Conservation (phyloP, 1,140 invertebrate species). For the Hermetia illucens region DNA sequence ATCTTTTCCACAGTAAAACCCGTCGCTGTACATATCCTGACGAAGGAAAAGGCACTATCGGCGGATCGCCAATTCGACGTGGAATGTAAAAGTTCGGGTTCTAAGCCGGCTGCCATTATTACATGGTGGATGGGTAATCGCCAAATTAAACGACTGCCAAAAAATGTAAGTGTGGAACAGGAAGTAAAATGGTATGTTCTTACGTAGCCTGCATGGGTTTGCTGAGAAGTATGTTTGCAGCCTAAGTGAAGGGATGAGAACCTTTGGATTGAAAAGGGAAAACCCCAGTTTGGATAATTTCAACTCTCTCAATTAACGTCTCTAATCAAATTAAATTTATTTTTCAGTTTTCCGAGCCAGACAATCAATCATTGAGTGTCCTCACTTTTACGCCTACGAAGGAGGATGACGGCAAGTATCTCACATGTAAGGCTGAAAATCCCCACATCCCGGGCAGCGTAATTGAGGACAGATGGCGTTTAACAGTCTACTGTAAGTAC, state of each 20-base stretch:
- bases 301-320: slow-evolving; percentile 6
- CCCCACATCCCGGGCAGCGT: slow-evolving; percentile 62
- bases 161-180: slow-evolving; percentile 65
- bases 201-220: too few relatives aligned
- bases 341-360: slow-evolving; percentile 58
- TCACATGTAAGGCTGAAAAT: slow-evolving; percentile 79
- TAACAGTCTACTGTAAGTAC: slow-evolving; percentile 60
- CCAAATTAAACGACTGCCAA: slow-evolving; percentile 58
- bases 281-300: too few relatives aligned
- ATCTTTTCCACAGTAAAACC: slow-evolving; percentile 58
- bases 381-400: slow-evolving; percentile 64
- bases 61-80: slow-evolving; percentile 70
- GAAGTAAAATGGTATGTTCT: too few relatives aligned
- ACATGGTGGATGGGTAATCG: slow-evolving; percentile 76
- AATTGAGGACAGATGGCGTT: slow-evolving; percentile 66
- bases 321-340: slow-evolving; percentile 9
- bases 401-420: slow-evolving; percentile 74
- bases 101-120: slow-evolving; percentile 65
- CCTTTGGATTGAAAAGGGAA: too few relatives aligned
- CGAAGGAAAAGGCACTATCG: slow-evolving; percentile 60
- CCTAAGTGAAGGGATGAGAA: too few relatives aligned
- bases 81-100: slow-evolving; percentile 67
- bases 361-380: slow-evolving; percentile 72
- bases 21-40: slow-evolving; percentile 59
- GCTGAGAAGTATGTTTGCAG: too few relatives aligned